phyloP scores from a whole-genome alignment of 2,113 vertebrate genomes.

The Agelaius phoeniceus region DNA sequence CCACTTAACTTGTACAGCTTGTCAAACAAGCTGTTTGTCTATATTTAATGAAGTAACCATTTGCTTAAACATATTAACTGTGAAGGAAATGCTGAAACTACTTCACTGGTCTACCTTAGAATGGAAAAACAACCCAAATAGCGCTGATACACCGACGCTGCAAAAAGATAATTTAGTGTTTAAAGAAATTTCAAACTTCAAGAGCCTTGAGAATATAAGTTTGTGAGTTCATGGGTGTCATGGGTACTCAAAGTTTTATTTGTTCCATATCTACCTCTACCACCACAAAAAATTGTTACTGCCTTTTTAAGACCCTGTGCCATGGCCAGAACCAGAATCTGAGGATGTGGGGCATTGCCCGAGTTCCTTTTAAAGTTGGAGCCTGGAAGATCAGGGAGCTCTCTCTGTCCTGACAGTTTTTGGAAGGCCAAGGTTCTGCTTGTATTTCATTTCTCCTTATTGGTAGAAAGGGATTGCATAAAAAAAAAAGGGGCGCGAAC shows the following conservation, averaged over 20 bases:
- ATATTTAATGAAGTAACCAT: neutral
- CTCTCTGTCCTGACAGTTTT: neutral
- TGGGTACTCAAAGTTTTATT: neutral
- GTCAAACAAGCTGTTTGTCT: neutral
- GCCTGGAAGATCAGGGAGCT: neutral
- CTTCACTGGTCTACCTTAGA: neutral
- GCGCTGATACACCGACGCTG: neutral
- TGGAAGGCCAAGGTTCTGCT: neutral
- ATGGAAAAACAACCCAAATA: neutral
- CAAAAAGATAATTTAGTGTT: neutral
- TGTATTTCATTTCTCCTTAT: fast-evolving
- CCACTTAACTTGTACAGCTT: neutral
- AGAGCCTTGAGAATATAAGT: neutral
- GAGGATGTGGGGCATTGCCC: too few relatives aligned
- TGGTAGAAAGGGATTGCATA: neutral
- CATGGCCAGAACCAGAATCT: neutral
- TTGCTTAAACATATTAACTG: neutral
- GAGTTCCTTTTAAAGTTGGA: fast-evolving
- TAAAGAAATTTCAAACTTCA: neutral
- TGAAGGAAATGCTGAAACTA: neutral
- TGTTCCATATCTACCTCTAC: neutral
- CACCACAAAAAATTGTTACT: fast-evolving
- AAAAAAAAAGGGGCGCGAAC: neutral
- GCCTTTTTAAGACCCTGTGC: fast-evolving
- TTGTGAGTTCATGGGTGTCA: fast-evolving